Conservation (phyloP, 2,888 invertebrate genomes). For the Macrosoma leucophasiata region DNA sequence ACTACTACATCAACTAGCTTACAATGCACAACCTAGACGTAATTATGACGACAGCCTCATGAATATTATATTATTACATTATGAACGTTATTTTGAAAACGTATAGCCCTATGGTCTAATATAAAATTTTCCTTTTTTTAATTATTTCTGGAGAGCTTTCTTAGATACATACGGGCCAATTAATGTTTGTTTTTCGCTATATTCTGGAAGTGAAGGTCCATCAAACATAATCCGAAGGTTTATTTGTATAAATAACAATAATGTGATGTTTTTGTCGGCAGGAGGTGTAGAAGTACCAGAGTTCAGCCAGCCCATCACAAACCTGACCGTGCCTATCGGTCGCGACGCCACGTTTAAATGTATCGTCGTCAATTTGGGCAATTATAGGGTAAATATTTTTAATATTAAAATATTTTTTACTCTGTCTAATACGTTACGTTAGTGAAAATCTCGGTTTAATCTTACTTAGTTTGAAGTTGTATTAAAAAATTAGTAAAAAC, state of each 20-base stretch:
- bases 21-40: too few relatives aligned
- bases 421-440: too few relatives aligned
- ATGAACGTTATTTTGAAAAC: too few relatives aligned
- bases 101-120: slow-evolving; percentile 1
- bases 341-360: slow-evolving; percentile 93
- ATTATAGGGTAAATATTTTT: slow-evolving; percentile 88
- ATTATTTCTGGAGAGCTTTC: neutral
- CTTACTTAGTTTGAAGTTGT: slow-evolving; percentile 23
- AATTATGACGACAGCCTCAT: too few relatives aligned
- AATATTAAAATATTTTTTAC: too few relatives aligned
- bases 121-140: slow-evolving; percentile 2
- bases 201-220: neutral
- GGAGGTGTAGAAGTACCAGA: slow-evolving; percentile 85
- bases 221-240: neutral
- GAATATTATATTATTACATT: too few relatives aligned
- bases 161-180: neutral
- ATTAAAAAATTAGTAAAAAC: slow-evolving; percentile 18
- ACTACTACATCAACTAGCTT: too few relatives aligned
- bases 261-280: slow-evolving; percentile 36
- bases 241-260: slow-evolving; percentile 2
- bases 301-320: slow-evolving; percentile 88
- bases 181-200: neutral
- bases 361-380: slow-evolving; percentile 89
- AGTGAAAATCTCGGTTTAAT: too few relatives aligned
- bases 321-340: slow-evolving; percentile 89